phyloP scores from a whole-genome alignment of 2,888 invertebrate species.

The Cremastobaeus sp. region DNA sequence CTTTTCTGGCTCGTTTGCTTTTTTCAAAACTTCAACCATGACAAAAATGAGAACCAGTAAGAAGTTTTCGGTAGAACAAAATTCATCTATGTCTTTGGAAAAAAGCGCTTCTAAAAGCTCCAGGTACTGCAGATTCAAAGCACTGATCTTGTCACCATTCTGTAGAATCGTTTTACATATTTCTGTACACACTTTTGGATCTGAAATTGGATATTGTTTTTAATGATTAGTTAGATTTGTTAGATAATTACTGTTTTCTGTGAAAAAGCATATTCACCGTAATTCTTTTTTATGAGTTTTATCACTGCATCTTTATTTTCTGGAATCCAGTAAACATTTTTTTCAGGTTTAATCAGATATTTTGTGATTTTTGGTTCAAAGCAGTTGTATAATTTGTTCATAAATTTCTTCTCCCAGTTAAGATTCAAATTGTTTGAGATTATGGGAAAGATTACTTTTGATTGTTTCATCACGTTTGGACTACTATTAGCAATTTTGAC shows the following conservation, averaged over 20 bases:
- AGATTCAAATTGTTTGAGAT: constrained; percentile 78
- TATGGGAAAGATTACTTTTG: constrained; percentile 83
- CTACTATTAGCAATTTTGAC: constrained; percentile 77
- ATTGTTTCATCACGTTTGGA: constrained; percentile 80
- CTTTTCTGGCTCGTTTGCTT: no score
- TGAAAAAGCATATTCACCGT: constrained; percentile 63
- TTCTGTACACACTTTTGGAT: constrained; percentile 64
- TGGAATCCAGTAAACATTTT: constrained; percentile 67
- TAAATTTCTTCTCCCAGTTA: constrained; percentile 78
- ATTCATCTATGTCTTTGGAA: constrained; percentile 59
- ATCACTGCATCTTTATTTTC: constrained; percentile 81
- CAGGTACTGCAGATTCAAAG: constrained; percentile 67
- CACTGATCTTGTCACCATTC: constrained; percentile 72
- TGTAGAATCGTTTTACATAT: constrained; percentile 68
- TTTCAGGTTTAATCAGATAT: constrained; percentile 68
- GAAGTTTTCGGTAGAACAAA: constrained; percentile 65
- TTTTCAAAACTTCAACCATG: constrained; percentile 71
- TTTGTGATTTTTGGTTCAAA: constrained; percentile 83
- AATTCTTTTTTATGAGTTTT: constrained; percentile 79
- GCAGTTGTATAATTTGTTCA: constrained; percentile 80
- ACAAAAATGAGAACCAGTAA: constrained; percentile 70
- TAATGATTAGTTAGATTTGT: neutral
- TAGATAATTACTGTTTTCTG: neutral
- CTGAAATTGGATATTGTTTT: constrained; percentile 54
- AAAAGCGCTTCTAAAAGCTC: constrained; percentile 69